Conservation (phyloP, 2,888 invertebrate genomes). For the Perizoma affinitatum region DNA sequence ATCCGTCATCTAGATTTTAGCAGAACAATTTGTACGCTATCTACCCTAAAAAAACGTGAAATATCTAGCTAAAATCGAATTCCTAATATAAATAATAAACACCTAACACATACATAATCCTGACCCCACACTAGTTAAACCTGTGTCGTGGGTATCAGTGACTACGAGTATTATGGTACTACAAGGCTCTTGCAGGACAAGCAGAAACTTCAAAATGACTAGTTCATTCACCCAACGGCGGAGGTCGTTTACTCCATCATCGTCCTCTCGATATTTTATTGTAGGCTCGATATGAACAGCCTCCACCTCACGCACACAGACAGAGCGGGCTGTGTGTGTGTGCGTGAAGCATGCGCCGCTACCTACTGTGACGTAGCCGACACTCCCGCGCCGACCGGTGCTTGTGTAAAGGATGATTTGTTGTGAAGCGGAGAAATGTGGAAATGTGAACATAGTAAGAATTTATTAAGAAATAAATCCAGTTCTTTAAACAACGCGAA, state of each 20-base stretch:
- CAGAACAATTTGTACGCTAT: too few relatives aligned
- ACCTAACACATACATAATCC: too few relatives aligned
- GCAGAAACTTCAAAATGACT: slow-evolving; percentile 4
- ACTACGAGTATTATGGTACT: too few relatives aligned
- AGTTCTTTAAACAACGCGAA: too few relatives aligned
- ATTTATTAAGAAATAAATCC: too few relatives aligned
- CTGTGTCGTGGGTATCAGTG: too few relatives aligned
- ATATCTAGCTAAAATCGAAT: too few relatives aligned
- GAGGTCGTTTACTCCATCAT: slow-evolving; percentile 37
- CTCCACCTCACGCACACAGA: slow-evolving; percentile 17
- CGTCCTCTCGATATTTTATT: slow-evolving; percentile 30
- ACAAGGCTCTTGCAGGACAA: slow-evolving; percentile 1
- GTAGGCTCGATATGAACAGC: slow-evolving; percentile 19
- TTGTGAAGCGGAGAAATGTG: background rate
- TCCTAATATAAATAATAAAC: too few relatives aligned
- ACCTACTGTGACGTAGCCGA: slow-evolving; percentile 59
- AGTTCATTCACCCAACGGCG: slow-evolving; percentile 32
- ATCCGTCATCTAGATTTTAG: too few relatives aligned
- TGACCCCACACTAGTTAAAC: too few relatives aligned
- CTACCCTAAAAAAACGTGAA: too few relatives aligned
- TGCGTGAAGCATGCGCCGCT: slow-evolving; percentile 51
- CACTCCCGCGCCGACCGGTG: slow-evolving; percentile 47
- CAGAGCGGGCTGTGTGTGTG: slow-evolving; percentile 28
- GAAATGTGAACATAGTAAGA: too few relatives aligned
- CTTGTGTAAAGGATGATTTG: slow-evolving; percentile 9